Conservation (phyloP, 2,888 invertebrate species). For the Eucera pruinosa region DNA sequence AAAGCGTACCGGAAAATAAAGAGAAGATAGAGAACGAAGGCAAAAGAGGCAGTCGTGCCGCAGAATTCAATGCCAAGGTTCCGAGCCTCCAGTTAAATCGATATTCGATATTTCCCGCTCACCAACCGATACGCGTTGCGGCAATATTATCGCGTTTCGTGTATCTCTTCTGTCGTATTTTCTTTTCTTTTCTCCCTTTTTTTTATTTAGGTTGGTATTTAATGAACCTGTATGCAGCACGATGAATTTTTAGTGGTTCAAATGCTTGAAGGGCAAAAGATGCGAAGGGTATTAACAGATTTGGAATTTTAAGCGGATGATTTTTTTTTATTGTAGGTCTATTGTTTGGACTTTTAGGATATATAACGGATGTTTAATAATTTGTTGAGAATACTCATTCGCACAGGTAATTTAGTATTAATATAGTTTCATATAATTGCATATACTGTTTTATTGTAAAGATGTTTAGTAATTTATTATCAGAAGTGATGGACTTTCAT, state of each 20-base stretch:
- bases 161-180: not conserved
- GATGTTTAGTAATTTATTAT: too few relatives aligned
- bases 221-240: not conserved
- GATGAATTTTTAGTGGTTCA: not conserved
- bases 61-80: constrained; percentile 73
- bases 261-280: not conserved
- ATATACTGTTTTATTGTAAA: too few relatives aligned
- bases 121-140: constrained; percentile 5
- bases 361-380: too few relatives aligned
- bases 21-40: constrained; percentile 56
- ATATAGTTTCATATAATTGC: too few relatives aligned
- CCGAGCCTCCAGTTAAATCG: constrained; percentile 57
- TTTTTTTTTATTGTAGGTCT: too few relatives aligned
- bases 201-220: not conserved
- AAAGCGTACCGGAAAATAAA: constrained; percentile 69
- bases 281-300: too few relatives aligned
- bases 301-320: too few relatives aligned
- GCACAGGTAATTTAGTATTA: too few relatives aligned
- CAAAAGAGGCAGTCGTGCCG: constrained; percentile 48
- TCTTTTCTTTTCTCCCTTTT: not conserved
- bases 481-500: too few relatives aligned
- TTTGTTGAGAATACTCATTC: too few relatives aligned
- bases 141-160: constrained; percentile 35
- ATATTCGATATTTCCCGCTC: constrained; percentile 63
- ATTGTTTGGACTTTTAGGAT: too few relatives aligned